Base-by-base conservation (phyloP, 92 coral and sea anemone species). In the Porites lobata region DNA sequence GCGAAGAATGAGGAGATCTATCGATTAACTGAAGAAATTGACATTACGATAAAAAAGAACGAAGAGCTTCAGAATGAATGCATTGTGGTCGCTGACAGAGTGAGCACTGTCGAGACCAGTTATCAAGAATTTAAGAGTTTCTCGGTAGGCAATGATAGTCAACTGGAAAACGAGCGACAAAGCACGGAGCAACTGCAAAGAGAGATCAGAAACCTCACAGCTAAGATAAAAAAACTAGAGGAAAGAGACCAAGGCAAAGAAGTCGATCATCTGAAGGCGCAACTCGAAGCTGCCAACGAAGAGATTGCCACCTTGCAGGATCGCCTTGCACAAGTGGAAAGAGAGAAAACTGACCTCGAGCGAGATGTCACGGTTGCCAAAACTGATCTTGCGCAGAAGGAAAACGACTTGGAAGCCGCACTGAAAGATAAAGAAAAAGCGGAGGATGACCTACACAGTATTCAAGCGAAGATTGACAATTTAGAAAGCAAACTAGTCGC, bases 211-310 rank as follows among this genome's bases (percentile, higher is more conserved):
- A 87, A 65, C 84, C 81, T 93, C 22, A 88, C 75, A 73, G 58
- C 64, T 73, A 95, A 91, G 85, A 90, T 91, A 14, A 86, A 89
- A 85, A 43, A 76, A 21, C 92, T 93, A n/a, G 96, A 95, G 66
- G 95, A 95, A 0, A 89, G 76, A 51, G 98, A 95, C 58, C 90
- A 92, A 76, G 89, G 92, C 85, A 95, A 93, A 82, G 99, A 98
- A 83, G 81, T 94, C 47, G 99, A 98, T 72, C 92, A 94, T 76
- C 87, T 98, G 87, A 91, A 93, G 82, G 99, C 95, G 24, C 95
- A 96, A 67, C 90, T 94, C 18, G 99, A 94, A 32, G 96, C 91
- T 29, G 96, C 94, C 14, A 87, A 86, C 50, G 96, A 95, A 69
- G 88, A 92, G 57, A 78, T 93, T 58, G 92, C 77, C 43, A 92